Evolutionary conservation across 2,888 invertebrate genomes (phyloP), one percentile per base, ranked within the genome.

Genomic region (Acanthococcus lagerstroemiae): DNA sequence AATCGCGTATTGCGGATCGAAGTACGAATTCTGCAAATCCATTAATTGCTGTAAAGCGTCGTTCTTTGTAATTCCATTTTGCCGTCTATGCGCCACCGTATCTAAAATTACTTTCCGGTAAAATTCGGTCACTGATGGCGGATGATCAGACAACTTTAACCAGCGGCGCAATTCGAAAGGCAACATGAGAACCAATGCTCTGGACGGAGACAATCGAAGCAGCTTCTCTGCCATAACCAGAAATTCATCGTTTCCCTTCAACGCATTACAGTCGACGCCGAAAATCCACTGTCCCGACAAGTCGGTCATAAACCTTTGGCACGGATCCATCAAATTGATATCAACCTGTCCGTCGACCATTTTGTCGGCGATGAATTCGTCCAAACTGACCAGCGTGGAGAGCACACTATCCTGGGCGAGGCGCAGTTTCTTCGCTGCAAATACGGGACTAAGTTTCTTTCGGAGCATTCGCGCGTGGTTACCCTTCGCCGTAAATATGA

Each of bases 361-460:
- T 30, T 30, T 21, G 4, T 17, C 37, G 12, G 27, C 27, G 24
- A 55, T 15, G 30, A 30, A 55, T 30, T 30, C 5, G 61, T 68
- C 54, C 57, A 66, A 19, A 4, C 46, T 26, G 22, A 30, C 57
- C 3, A 48, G 58, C 48, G 66, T 66, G 25, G 66, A 66, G 3
- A 55, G 44, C 46, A 65, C 50, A 54, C 67, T 68, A 5, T 46
- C 68, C 52, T 46, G 50, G 67, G 65, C 67, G 48, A 55, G 19
- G 65, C 76, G 77, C 70, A 77, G 72, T 67, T 76, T 77, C 9
- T 75, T 75, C 0, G 76, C 73, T 0, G 77, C 77, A 67, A 77
- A 77, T 4, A 76, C 75, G n/a, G 77, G 76, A 3, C 75, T 74
- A 15, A 77, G 67, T 67, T 76, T 77, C 15, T 72, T 69, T 3